Evolutionary conservation across 1,140 invertebrate genomes (phyloP), one percentile per base, ranked within the genome.

Genomic region (Galleria mellonella): DNA sequence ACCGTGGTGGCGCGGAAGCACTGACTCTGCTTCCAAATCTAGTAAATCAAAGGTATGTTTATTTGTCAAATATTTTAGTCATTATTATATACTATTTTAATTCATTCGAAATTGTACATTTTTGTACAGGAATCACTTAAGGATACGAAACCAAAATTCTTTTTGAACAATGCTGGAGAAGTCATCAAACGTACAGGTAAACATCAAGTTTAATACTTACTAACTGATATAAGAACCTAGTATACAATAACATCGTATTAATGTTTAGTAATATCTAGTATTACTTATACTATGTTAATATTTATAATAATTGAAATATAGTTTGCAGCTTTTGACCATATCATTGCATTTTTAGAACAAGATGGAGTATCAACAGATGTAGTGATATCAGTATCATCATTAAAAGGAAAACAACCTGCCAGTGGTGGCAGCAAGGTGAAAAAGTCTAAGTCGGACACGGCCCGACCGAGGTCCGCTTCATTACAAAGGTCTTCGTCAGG

Each of bases 1-100:
- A 83, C 77, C 65, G 72, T 82, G 76, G 79, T 83, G 79, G 79
- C 73, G 73, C 62, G 79, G 79, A 76, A 79, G 79, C 76, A 77
- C 63, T 67, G 77, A 78, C 64, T 71, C 69, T 72, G 79, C 79
- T 82, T 84, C 79, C 77, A 79, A 82, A 72, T 83, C 79, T 78
- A 82, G 68, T 70, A 84, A 82, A 67, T 79, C 79, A 61, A 83
- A 83, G 79, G 79, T 81, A 47, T 17, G 11, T 39, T 39, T 28
- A 39, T 13, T 40, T 9, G 12, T 11, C 8, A 30, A 12, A 40
- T 28, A 27, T 40, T 23, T 23, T 2, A 23, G n/a, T n/a, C n/a
- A n/a, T n/a, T n/a, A n/a, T n/a, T n/a, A n/a, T n/a, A n/a, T 32
- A 32, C 11, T 32, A 32, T 8, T 32, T 11, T 6, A 23, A 3